Evolutionary conservation across 2,888 invertebrate species (phyloP), one percentile per base, ranked within the genome.

Genomic region (Ryuthela nishihirai): DNA sequence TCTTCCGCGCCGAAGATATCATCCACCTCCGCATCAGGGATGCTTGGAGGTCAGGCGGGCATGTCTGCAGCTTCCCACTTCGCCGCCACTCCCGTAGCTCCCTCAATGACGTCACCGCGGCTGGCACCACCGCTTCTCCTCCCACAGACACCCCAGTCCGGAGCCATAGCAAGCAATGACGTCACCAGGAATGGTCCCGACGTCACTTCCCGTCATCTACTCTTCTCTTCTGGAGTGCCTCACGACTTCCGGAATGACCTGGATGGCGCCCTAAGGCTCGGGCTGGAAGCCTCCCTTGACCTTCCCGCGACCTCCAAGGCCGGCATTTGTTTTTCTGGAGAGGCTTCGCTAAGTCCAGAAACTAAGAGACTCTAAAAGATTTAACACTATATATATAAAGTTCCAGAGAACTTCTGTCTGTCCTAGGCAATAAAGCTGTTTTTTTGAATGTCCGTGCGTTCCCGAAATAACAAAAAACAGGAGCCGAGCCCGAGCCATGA

Each of bases 261-360:
- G 10, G 55, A 55, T 26, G 45, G 41, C 35, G 54, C 55, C 40
- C 55, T 62, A n/a, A 52, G 52, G 47, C 52, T 55, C 42, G 61
- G 61, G 18, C 50, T 55, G 42, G 61, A 62, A 36, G 48, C 61
- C 48, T 52, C 50, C 17, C n/a, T 54, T 36, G 50, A 54, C 36
- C 52, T 54, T 39, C 61, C 61, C 24, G 61, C 53, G 24, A 47
- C 61, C 26, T 38, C 52, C n/a, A 55, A 55, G 38, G 47, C 55
- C 17, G 48, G 61, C 29, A 50, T 62, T 39, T 62, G 61, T 48
- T 55, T 52, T 29, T 38, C 55, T 15, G 61, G 61, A n/a, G 61
- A 62, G 39, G 55, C 61, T 7, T 42, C 55, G 9, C 54, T 62
- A n/a, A 62, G 61, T 47, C 61, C 61, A 39, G 61, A 62, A 48